Conservation (phyloP, 2,888 invertebrate species). For the Merodon equestris region DNA sequence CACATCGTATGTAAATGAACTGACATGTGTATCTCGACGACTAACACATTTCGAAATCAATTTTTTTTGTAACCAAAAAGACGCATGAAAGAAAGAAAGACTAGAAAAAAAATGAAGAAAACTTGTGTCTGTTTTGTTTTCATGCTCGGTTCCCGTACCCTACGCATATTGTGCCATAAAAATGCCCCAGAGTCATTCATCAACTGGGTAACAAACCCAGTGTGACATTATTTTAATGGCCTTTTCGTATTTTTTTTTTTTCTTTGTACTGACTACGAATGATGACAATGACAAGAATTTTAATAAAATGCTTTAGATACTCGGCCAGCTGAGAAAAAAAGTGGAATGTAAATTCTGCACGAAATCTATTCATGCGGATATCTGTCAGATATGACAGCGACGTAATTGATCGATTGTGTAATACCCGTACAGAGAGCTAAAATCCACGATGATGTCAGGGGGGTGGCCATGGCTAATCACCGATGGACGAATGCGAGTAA, state of each 20-base stretch:
- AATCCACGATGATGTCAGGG: slow-evolving; percentile 60
- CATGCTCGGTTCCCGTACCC: slow-evolving; percentile 41
- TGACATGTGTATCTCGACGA: slow-evolving; percentile 12
- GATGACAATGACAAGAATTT: slow-evolving; percentile 46
- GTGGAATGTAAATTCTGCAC: slow-evolving; percentile 45
- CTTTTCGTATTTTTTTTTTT: slow-evolving; percentile 55
- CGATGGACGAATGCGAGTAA: slow-evolving; percentile 45
- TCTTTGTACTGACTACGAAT: slow-evolving; percentile 21
- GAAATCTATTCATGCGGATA: slow-evolving; percentile 55
- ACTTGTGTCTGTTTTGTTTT: slow-evolving; percentile 38
- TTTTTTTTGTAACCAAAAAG: slow-evolving; percentile 5
- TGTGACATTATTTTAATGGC: slow-evolving; percentile 65
- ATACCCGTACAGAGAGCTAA: background rate
- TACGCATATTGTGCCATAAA: slow-evolving; percentile 63
- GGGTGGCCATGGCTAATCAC: slow-evolving; percentile 50
- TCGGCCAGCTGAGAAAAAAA: too few species aligned
- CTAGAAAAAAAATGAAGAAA: slow-evolving; percentile 2
- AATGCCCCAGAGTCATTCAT: slow-evolving; percentile 67
- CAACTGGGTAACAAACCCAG: slow-evolving; percentile 63
- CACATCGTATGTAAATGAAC: slow-evolving; percentile 11
- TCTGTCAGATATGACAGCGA: slow-evolving; percentile 61
- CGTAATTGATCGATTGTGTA: slow-evolving; percentile 57
- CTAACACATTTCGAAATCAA: slow-evolving; percentile 49
- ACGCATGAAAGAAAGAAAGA: slow-evolving; percentile 5
- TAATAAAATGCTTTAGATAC: slow-evolving; percentile 38